Evolutionary conservation across 2,797 vertebrate genomes (phyloP).

Genomic region (Melanotaenia boesemani): DNA sequence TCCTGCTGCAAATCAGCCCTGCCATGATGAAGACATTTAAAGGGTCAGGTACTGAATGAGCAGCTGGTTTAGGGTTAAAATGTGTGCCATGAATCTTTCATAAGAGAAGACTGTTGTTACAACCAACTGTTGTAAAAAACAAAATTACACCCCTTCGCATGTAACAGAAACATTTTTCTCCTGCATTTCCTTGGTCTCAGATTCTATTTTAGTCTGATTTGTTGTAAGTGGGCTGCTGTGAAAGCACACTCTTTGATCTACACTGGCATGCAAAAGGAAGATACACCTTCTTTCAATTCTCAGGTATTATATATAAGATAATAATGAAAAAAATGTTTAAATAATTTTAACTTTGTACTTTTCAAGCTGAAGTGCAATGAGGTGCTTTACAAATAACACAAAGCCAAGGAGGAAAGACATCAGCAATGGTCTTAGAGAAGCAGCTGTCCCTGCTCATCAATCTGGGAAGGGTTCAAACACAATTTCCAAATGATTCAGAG

Average conservation of each 20-base stretch:
- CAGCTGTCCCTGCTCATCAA: too few species aligned
- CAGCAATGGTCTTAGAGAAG: too few species aligned
- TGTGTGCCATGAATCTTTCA: slow-evolving; percentile 20
- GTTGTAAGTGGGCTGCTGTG: slow-evolving; percentile 4
- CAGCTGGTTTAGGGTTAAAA: slow-evolving; percentile 28
- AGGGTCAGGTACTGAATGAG: slow-evolving; percentile 30
- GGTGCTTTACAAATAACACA: background rate
- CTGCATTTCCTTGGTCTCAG: slow-evolving; percentile 10
- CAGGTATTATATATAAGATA: background rate
- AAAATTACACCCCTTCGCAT: slow-evolving; percentile 15
- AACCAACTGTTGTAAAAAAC: slow-evolving; percentile 41
- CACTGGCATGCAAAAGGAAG: background rate
- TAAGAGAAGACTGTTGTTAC: slow-evolving; percentile 15
- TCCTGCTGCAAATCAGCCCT: slow-evolving; percentile 61
- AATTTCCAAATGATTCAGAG: background rate
- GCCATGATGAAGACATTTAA: slow-evolving; percentile 52
- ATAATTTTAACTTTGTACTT: too few species aligned
- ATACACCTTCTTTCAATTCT: background rate
- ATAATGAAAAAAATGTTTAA: too few species aligned
- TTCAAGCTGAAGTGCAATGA: too few species aligned
- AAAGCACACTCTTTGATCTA: background rate
- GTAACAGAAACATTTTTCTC: slow-evolving; percentile 40
- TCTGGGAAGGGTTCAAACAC: background rate
- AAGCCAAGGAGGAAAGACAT: background rate
- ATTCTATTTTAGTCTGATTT: background rate